Percentiles rank a stretch among this genome's conserved stretches.
Conservation (phyloP, 2,797 vertebrate species). For the Triplophysa bombifrons region DNA sequence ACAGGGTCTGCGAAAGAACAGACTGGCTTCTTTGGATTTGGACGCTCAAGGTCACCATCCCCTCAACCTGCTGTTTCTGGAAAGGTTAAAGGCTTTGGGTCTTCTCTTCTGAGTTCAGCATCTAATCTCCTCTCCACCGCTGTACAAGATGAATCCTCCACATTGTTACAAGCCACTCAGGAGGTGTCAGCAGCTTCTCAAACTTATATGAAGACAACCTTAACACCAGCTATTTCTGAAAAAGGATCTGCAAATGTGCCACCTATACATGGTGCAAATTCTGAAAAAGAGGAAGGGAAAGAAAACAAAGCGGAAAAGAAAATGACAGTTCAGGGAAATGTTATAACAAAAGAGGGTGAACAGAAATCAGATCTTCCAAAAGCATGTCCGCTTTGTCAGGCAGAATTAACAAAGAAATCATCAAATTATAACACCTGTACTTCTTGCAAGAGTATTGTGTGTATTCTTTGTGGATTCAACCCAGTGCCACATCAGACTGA, state of each 20-base stretch:
- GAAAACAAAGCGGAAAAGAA: slow-evolving; percentile 66
- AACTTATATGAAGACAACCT: slow-evolving; percentile 33
- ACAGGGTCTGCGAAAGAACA: slow-evolving; percentile 60
- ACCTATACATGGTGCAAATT: slow-evolving; percentile 67
- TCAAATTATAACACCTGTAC: slow-evolving; percentile 81
- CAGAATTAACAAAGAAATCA: slow-evolving; percentile 75
- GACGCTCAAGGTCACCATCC: slow-evolving; percentile 61
- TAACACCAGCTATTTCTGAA: slow-evolving; percentile 39
- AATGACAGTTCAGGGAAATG: slow-evolving; percentile 55
- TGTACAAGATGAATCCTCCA: slow-evolving; percentile 78
- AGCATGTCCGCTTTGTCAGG: slow-evolving; percentile 56
- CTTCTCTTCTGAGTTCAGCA: slow-evolving; percentile 92
- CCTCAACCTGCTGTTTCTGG: slow-evolving; percentile 73
- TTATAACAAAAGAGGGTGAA: not conserved
- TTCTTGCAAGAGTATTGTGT: slow-evolving; percentile 56
- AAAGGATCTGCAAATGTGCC: slow-evolving; percentile 61
- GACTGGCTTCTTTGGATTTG: slow-evolving; percentile 54
- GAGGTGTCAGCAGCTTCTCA: slow-evolving; percentile 54
- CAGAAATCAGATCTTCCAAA: slow-evolving; percentile 50
- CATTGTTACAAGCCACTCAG: slow-evolving; percentile 67
- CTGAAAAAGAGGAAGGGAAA: slow-evolving; percentile 51
- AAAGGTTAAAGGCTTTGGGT: slow-evolving; percentile 94
- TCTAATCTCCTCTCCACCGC: slow-evolving; percentile 88
- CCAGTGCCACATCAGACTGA: slow-evolving; percentile 79
- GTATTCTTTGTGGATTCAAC: slow-evolving; percentile 88